These are phyloP conservation scores for Gastrophryne carolinensis DNA, from an alignment of 2,797 vertebrate species.

Conservation along the genomic window DNA sequence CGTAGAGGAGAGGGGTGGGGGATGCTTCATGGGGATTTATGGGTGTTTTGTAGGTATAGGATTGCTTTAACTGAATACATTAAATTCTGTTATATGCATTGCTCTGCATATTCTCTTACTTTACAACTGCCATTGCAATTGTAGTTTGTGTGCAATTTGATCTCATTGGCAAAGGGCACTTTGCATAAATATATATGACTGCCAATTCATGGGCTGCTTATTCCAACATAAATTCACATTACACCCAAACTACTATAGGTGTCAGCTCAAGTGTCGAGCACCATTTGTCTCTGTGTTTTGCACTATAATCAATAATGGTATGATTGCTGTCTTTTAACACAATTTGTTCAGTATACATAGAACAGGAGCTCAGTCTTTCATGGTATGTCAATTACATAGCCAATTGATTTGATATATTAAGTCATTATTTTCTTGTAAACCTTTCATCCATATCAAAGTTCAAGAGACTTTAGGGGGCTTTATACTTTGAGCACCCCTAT, in stretches of 20 bases:
- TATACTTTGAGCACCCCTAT: conserved; percentile 57
- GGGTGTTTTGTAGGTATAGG: no score
- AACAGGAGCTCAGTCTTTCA: background rate
- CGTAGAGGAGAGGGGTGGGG: no score
- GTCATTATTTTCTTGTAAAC: conserved; percentile 9
- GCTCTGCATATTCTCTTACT: no score
- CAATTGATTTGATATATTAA: conserved; percentile 23
- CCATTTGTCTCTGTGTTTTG: no score
- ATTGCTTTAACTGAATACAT: no score
- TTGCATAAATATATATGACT: background rate
- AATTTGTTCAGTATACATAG: background rate
- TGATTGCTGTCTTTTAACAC: background rate
- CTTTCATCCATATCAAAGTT: conserved; percentile 31
- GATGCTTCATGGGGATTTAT: no score
- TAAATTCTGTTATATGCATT: no score
- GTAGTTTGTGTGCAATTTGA: no score
- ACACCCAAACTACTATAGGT: background rate
- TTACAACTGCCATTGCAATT: no score
- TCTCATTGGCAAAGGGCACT: background rate
- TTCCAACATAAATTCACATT: background rate
- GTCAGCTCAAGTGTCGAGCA: background rate
- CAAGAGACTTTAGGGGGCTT: conserved; percentile 48
- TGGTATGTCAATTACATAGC: background rate
- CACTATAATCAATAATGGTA: background rate
- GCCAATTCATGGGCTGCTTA: background rate